Evolutionary conservation across 2,113 vertebrate species (phyloP), one percentile per base, ranked within the genome.

Genomic region (Columbina picui): DNA sequence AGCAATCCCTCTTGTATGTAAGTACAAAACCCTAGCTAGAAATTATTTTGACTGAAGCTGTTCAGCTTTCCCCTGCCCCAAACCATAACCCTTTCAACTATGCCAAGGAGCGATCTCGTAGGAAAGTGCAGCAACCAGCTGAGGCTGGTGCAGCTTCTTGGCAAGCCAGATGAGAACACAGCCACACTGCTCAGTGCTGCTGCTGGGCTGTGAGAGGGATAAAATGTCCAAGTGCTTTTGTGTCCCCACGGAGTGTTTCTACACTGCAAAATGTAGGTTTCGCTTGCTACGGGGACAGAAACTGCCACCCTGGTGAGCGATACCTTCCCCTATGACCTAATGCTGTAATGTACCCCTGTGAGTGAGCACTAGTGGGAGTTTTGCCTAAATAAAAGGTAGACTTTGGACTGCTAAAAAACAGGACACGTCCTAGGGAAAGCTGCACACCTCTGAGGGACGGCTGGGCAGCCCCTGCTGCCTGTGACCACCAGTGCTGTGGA

Each of bases 401-500:
- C 15, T 70, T 64, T 49, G 27, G 45, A 26, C 25, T 34, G 32
- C 77, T 80, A 9, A 25, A 34, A 23, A 59, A 30, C 0, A 1
- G n/a, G 41, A 89, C 12, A 30, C 47, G 18, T 53, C 36, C 43
- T 32, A 43, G 53, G 25, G 36, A 27, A 65, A 22, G 10, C 3
- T 65, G 14, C 30, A 23, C 1, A 4, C 10, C 43, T 76, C 74
- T 5, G 5, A 71, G 80, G 0, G 9, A 50, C 0, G 1, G 16
- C 21, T 67, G 76, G 43, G 84, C 39, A 76, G 57, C 29, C 49
- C 1, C 0, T 30, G 57, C n/a, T 1, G 1, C 32, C 70, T 47
- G 3, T 12, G 68, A n/a, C 67, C 3, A 0, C 39, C 45, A 55
- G 45, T 0, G 0, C 2, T 0, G 6, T 0, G 0, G 49, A n/a